These are phyloP conservation scores for Anaspis maculata DNA, from an alignment of 2,888 invertebrate species.

Conservation along the genomic window DNA sequence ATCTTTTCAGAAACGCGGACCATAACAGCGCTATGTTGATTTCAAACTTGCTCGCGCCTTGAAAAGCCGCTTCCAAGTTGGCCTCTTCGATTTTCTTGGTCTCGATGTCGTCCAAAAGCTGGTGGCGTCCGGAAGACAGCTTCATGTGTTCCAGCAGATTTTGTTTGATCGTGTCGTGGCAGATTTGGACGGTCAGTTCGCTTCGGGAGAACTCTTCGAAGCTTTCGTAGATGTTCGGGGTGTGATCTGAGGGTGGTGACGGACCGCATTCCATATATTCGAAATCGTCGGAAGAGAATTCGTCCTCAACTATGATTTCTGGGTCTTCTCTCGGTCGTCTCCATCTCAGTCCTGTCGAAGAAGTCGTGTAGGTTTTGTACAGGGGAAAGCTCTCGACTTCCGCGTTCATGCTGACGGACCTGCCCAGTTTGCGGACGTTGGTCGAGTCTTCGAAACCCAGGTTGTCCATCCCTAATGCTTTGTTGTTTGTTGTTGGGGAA, in stretches of 20 bases:
- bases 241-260: conserved; percentile 72
- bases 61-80: conserved; percentile 46
- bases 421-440: conserved; percentile 32
- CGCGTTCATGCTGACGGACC: conserved; percentile 42
- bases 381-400: conserved; percentile 37
- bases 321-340: conserved; percentile 31
- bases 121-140: conserved; percentile 56
- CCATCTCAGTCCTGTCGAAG: conserved; percentile 30
- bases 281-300: conserved; percentile 60
- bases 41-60: conserved; percentile 54
- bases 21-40: conserved; percentile 65
- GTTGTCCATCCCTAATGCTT: conserved; percentile 37
- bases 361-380: conserved; percentile 31
- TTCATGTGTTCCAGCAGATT: conserved; percentile 68
- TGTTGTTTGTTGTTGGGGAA: conserved; percentile 29
- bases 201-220: conserved; percentile 60
- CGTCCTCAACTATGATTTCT: conserved; percentile 51
- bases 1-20: conserved; percentile 64
- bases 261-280: conserved; percentile 74
- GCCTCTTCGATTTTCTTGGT: conserved; percentile 54
- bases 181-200: conserved; percentile 62
- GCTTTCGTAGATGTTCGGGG: conserved; percentile 73
- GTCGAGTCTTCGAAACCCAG: conserved; percentile 36
- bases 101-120: conserved; percentile 67
- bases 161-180: conserved; percentile 63